These are phyloP conservation scores for Hydrozoanthus gracilis DNA, from an alignment of 92 coral and sea anemone genomes.

Conservation along the genomic window DNA sequence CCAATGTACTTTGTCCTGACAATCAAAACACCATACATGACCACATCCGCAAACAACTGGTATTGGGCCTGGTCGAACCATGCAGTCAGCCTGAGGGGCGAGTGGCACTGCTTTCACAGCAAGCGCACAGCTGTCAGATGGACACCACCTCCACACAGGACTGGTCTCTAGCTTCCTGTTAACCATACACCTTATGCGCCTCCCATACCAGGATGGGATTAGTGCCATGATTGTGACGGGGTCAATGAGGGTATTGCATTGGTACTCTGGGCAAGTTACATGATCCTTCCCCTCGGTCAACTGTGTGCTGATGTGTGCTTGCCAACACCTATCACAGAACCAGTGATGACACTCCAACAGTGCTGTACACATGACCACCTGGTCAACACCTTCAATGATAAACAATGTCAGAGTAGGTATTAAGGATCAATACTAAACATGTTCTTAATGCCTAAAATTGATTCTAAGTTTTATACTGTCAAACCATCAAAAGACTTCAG, in stretches of 20 bases:
- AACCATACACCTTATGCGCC: slow-evolving; percentile 43
- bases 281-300: slow-evolving; percentile 49
- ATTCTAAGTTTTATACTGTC: too few relatives aligned
- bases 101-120: slow-evolving; percentile 44
- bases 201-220: slow-evolving; percentile 62
- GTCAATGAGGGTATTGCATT: slow-evolving; percentile 54
- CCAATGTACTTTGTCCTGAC: slow-evolving; percentile 73
- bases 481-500: too few relatives aligned
- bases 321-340: slow-evolving; percentile 73
- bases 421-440: neutral
- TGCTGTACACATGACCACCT: slow-evolving; percentile 18
- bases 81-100: neutral
- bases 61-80: slow-evolving; percentile 42
- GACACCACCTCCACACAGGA: slow-evolving; percentile 63
- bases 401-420: neutral
- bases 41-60: slow-evolving; percentile 74
- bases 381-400: neutral
- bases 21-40: slow-evolving; percentile 68
- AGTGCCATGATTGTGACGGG: slow-evolving; percentile 54
- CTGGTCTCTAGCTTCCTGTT: slow-evolving; percentile 46
- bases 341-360: slow-evolving; percentile 56
- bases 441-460: neutral
- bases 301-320: slow-evolving; percentile 44
- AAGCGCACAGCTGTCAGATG: slow-evolving; percentile 56
- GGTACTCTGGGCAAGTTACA: slow-evolving; percentile 59